Conservation (phyloP, 2,888 invertebrate genomes). For the Eueremaeus valkanovi region DNA sequence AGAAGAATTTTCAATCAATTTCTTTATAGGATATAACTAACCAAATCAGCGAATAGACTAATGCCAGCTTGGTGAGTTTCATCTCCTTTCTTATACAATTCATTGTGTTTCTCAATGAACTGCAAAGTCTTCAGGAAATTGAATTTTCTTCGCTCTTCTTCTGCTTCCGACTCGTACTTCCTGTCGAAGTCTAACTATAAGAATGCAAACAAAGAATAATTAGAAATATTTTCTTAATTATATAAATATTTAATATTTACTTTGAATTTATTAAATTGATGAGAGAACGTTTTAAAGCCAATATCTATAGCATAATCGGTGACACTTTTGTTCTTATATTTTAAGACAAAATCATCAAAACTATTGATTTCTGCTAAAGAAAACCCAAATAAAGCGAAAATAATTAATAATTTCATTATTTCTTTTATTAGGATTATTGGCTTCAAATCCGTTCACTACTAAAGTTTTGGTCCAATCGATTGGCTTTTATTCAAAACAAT, state of each 20-base stretch:
- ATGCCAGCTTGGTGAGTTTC: background rate
- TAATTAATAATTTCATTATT: background rate
- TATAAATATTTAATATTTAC: no score
- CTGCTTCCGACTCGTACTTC: no score
- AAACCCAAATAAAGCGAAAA: background rate
- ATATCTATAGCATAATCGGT: background rate
- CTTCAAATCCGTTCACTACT: no score
- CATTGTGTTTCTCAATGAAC: background rate
- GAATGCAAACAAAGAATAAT: no score
- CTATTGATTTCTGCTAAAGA: background rate
- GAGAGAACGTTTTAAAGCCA: background rate
- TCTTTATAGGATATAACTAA: background rate
- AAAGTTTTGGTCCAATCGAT: no score
- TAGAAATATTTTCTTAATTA: no score
- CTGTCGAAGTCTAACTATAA: no score
- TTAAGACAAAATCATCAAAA: background rate
- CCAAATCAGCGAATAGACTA: background rate
- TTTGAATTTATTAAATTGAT: background rate
- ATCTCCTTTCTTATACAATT: background rate
- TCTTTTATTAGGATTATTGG: no score
- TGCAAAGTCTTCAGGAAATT: background rate
- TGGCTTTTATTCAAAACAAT: no score
- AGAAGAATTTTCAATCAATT: no score
- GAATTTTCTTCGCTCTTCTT: conserved; percentile 9
- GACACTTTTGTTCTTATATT: background rate